Conservation (phyloP, 2,113 vertebrate genomes). For the Nycticryphes semicollaris region DNA sequence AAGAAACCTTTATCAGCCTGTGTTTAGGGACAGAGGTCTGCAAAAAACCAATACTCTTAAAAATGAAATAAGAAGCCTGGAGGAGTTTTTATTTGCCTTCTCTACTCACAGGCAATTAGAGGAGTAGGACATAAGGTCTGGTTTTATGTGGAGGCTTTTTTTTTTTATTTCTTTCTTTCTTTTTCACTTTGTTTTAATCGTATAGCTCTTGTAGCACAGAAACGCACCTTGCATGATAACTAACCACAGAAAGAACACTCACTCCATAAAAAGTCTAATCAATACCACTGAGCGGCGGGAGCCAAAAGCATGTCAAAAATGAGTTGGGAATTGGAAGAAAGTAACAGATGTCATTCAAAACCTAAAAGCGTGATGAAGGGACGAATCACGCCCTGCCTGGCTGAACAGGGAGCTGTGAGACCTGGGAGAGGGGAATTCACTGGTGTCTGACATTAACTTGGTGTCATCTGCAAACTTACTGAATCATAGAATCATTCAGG, state of each 20-base stretch:
- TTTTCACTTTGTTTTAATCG: not conserved
- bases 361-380: not conserved
- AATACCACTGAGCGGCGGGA: not conserved
- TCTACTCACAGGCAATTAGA: conserved; percentile 7
- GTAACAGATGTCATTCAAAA: not conserved
- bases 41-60: not conserved
- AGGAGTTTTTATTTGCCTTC: not conserved
- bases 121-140: not conserved
- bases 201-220: not conserved
- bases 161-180: not conserved
- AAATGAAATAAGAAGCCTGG: not conserved
- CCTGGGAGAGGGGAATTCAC: not conserved
- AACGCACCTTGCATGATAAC: not conserved
- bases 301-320: not conserved
- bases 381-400: not conserved
- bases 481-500: too few relatives aligned
- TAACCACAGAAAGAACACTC: not conserved
- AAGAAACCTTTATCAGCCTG: not conserved
- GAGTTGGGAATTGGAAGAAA: not conserved
- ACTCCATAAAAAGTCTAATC: not conserved
- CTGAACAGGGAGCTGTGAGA: not conserved
- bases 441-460: too few relatives aligned
- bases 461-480: too few relatives aligned
- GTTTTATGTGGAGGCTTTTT: not conserved
- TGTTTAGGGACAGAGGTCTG: not conserved